Percentiles rank a stretch among this genome's conserved stretches.
Conservation (phyloP, 2,888 invertebrate genomes). For the Dichetophora obliterata region DNA sequence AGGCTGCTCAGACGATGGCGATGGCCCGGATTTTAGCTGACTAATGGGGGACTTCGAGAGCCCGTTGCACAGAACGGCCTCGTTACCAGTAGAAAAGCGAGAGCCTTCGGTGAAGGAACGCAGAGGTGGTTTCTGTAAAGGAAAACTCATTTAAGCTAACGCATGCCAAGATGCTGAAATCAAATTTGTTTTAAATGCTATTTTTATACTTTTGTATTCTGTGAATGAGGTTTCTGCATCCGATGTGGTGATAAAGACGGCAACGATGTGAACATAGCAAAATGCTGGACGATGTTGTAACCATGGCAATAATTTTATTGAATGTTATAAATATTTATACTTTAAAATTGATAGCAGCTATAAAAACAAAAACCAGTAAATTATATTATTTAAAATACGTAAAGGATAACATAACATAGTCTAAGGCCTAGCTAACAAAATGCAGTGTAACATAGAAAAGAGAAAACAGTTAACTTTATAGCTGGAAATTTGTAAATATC, state of each 20-base stretch:
- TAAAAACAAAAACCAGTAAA: background rate
- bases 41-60: constrained; percentile 59
- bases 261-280: background rate
- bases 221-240: background rate
- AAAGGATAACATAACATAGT: background rate
- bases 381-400: background rate
- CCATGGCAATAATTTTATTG: constrained; percentile 45
- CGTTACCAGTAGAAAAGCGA: constrained; percentile 55
- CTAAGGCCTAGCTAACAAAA: background rate
- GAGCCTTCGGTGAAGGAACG: constrained; percentile 50
- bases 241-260: background rate
- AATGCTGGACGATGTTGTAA: constrained; percentile 38
- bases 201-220: constrained; percentile 27
- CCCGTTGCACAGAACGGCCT: constrained; percentile 58
- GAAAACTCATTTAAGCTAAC: constrained; percentile 48
- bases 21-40: constrained; percentile 64
- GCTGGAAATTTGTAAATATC: too few species aligned
- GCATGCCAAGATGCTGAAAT: background rate
- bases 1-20: constrained; percentile 66
- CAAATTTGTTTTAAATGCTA: constrained; percentile 1
- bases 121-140: constrained; percentile 63
- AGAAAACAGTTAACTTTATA: background rate
- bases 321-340: constrained; percentile 10
- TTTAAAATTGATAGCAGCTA: background rate
- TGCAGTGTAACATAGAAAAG: background rate